Conservation (phyloP, 1,140 invertebrate species). For the Lasioglossum baleicum region DNA sequence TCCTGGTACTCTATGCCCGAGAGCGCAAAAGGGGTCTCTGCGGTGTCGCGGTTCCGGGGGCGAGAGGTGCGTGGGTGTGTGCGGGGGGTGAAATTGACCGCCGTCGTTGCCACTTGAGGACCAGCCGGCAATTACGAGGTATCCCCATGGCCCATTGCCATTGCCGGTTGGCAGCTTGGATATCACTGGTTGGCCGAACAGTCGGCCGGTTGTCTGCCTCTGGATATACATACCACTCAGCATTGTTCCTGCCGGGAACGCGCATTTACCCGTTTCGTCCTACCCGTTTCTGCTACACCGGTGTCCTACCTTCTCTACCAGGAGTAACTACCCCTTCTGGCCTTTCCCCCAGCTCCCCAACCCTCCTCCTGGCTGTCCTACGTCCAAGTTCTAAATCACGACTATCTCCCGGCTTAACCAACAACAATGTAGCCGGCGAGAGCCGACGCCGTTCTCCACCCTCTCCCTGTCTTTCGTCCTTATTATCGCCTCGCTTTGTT, state of each 20-base stretch:
- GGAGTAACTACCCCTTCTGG: too few species aligned
- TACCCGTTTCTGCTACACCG: slow-evolving; percentile 17
- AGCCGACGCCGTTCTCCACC: not conserved
- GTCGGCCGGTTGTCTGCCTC: slow-evolving; percentile 48
- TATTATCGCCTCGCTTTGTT: slow-evolving; percentile 54
- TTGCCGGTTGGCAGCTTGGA: slow-evolving; percentile 55
- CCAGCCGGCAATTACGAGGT: slow-evolving; percentile 65
- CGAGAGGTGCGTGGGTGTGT: too few species aligned
- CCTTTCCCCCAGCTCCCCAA: too few species aligned
- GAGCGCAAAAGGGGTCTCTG: slow-evolving; percentile 61
- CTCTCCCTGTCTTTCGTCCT: slow-evolving; percentile 43
- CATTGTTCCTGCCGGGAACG: slow-evolving; percentile 58
- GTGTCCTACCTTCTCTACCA: too few species aligned
- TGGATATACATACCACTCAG: slow-evolving; percentile 61
- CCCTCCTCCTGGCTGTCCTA: slow-evolving; percentile 31
- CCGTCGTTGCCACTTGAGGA: slow-evolving; percentile 68
- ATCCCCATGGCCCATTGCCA: slow-evolving; percentile 70
- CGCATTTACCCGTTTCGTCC: slow-evolving; percentile 35
- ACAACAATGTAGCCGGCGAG: slow-evolving; percentile 63
- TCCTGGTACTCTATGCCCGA: slow-evolving; percentile 51
- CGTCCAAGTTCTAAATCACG: slow-evolving; percentile 62
- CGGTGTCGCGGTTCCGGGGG: slow-evolving; percentile 56
- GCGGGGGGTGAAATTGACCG: slow-evolving; percentile 67
- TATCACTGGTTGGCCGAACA: slow-evolving; percentile 52
- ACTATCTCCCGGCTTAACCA: slow-evolving; percentile 67